phyloP scores from a whole-genome alignment of 2,113 vertebrate genomes.

The Potamarius usumacintae region DNA sequence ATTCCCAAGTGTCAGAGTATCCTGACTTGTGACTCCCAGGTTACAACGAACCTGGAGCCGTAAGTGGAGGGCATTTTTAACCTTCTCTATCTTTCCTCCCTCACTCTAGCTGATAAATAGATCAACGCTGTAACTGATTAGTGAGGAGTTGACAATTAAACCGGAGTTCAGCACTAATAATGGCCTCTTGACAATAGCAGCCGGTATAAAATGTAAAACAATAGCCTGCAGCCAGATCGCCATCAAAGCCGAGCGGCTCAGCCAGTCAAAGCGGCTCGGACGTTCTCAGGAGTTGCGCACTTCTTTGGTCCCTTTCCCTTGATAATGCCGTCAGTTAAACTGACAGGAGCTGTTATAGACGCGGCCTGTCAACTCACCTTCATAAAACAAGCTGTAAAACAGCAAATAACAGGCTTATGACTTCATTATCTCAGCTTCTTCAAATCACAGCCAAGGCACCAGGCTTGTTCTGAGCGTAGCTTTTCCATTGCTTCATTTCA shows the following conservation, averaged over 20 bases:
- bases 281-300: constrained; percentile 69
- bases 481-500: constrained; percentile 13
- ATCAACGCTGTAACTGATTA: constrained; percentile 97
- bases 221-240: constrained; percentile 87
- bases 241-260: constrained; percentile 86
- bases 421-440: constrained; percentile 74
- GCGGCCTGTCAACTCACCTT: constrained; percentile 79
- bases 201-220: constrained; percentile 88
- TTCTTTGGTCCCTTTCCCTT: constrained; percentile 79
- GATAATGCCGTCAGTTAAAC: constrained; percentile 85
- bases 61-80: constrained; percentile 68
- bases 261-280: constrained; percentile 69
- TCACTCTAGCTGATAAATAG: constrained; percentile 93
- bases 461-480: constrained; percentile 57
- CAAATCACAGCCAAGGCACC: constrained; percentile 62
- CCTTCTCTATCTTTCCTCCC: constrained; percentile 87
- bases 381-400: constrained; percentile 82
- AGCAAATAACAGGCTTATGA: constrained; percentile 79
- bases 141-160: constrained; percentile 92
- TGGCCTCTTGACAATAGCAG: constrained; percentile 80
- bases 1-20: constrained; percentile 7
- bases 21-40: constrained; percentile 24
- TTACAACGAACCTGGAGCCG: constrained; percentile 21
- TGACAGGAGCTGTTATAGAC: constrained; percentile 84
- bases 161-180: constrained; percentile 88